Conservation (phyloP, 2,113 vertebrate genomes). For the Heterotis niloticus region DNA sequence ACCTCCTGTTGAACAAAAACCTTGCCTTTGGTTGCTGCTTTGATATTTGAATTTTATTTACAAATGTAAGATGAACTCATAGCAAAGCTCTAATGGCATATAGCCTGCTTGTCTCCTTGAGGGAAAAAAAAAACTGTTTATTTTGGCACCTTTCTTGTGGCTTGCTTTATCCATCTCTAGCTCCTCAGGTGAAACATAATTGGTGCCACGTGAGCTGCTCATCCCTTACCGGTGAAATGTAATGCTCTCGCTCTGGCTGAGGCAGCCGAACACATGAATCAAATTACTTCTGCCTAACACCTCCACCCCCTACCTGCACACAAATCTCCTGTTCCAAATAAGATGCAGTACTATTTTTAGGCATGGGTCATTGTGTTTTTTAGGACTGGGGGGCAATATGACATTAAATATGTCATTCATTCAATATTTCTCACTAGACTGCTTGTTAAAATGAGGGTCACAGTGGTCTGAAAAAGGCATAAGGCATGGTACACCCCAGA, state of each 20-base stretch:
- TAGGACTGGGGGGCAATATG: too few species aligned
- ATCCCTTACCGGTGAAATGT: neutral
- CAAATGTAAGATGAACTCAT: too few species aligned
- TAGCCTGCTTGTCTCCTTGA: neutral
- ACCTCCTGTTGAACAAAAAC: too few species aligned
- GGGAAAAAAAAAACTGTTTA: neutral
- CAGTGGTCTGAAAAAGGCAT: too few species aligned
- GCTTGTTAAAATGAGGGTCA: too few species aligned
- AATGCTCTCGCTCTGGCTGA: neutral
- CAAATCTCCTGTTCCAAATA: neutral
- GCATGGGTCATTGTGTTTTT: too few species aligned
- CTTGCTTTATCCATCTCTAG: neutral
- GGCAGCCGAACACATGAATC: conserved; percentile 4
- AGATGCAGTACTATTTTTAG: neutral
- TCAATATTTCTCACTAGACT: too few species aligned
- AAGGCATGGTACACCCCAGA: too few species aligned
- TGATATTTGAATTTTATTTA: too few species aligned
- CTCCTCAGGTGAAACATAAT: conserved; percentile 16
- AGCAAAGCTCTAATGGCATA: neutral
- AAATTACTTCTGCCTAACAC: neutral
- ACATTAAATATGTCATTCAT: too few species aligned
- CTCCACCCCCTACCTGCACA: neutral
- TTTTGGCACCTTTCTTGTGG: neutral
- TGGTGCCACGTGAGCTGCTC: neutral
- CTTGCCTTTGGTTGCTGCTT: too few species aligned